Evolutionary conservation across 2,797 vertebrate genomes (phyloP).

Genomic region (Pelobates cultripes): DNA sequence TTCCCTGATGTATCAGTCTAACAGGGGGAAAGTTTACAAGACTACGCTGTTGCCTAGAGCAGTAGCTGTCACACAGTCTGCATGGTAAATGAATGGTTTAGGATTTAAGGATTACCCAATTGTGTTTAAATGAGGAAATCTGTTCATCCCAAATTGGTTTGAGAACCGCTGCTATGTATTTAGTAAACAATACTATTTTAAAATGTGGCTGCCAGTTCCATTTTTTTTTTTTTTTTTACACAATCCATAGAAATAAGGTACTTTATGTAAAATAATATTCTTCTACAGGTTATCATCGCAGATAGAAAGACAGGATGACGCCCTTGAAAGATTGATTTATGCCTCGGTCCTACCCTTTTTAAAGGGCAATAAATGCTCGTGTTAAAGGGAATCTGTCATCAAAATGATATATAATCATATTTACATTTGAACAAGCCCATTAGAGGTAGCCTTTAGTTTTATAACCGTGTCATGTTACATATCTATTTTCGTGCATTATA

Average conservation of each 20-base stretch:
- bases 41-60: not conserved
- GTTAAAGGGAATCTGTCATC: not conserved
- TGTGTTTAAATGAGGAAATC: not conserved
- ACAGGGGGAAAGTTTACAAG: not conserved
- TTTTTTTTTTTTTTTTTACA: not conserved
- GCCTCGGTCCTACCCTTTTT: not conserved
- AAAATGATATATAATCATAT: not conserved
- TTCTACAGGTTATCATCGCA: not conserved
- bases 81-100: not conserved
- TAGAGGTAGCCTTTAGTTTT: too few species aligned
- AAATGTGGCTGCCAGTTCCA: not conserved
- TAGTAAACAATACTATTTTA: not conserved
- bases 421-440: not conserved
- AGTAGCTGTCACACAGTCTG: not conserved
- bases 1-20: not conserved
- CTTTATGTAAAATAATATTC: not conserved
- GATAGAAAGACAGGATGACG: not conserved
- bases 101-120: conserved; percentile 2
- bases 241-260: not conserved
- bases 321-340: not conserved
- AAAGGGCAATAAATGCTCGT: not conserved
- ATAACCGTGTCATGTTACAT: too few species aligned
- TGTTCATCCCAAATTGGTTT: not conserved
- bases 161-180: not conserved
- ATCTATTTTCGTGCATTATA: too few species aligned